Evolutionary conservation across 1,140 invertebrate species (phyloP).

Genomic region (Orussus abietinus): DNA sequence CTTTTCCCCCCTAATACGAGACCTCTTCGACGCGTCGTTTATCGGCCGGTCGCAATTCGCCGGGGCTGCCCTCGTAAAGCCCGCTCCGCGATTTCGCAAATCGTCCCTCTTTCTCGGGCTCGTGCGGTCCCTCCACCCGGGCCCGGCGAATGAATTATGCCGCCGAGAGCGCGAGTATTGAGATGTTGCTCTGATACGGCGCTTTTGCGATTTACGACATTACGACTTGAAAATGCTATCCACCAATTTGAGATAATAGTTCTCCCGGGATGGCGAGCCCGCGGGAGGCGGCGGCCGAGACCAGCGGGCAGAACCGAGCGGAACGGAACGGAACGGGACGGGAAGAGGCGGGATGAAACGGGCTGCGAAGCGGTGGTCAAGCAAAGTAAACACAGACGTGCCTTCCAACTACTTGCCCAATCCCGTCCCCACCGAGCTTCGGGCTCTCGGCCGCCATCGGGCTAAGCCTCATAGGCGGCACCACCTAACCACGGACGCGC

Average conservation of each 20-base stretch:
- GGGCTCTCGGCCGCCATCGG: too few relatives aligned
- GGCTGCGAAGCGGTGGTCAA: conserved; percentile 11
- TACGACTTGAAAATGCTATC: conserved; percentile 30
- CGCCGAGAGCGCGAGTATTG: conserved; percentile 23
- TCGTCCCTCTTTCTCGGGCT: too few relatives aligned
- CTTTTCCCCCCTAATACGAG: too few relatives aligned
- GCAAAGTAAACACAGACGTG: conserved; percentile 23
- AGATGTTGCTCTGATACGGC: conserved; percentile 26
- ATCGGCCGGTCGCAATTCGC: too few relatives aligned
- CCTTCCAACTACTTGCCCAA: conserved; percentile 10
- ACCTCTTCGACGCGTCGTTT: too few relatives aligned
- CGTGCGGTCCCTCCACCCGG: too few relatives aligned
- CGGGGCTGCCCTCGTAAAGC: too few relatives aligned
- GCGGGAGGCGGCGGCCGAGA: conserved; percentile 6
- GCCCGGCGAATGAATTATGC: too few relatives aligned
- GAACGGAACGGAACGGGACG: conserved; percentile 5
- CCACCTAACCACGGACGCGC: too few relatives aligned
- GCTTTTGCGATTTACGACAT: conserved; percentile 26
- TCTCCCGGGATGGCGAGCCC: conserved; percentile 11
- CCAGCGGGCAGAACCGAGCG: conserved; percentile 6
- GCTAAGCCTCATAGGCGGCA: too few relatives aligned
- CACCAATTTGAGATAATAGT: conserved; percentile 30
- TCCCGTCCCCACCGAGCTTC: conserved; percentile 19
- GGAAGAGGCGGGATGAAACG: conserved; percentile 10
- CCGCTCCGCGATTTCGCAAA: too few relatives aligned